phyloP scores from a whole-genome alignment of 2,888 invertebrate species.

The Pterostichus niger region DNA sequence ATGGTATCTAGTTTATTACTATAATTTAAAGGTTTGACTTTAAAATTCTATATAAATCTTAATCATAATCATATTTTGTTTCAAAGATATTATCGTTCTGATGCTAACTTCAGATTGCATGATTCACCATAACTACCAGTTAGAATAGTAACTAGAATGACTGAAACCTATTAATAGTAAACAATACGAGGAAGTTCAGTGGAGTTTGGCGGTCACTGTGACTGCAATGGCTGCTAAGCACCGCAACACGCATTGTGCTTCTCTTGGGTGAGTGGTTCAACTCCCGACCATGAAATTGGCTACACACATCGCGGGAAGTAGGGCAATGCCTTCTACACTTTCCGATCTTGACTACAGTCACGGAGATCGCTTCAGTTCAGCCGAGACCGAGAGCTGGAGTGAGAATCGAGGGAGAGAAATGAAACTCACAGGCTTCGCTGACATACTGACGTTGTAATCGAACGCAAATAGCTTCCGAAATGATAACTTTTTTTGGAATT shows the following conservation, averaged over 20 bases:
- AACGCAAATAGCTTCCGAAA: slow-evolving; percentile 15
- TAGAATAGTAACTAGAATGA: too few relatives aligned
- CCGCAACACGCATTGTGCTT: neutral
- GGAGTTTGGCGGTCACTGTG: neutral
- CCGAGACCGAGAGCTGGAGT: neutral
- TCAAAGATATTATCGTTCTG: too few relatives aligned
- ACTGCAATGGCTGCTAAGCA: neutral
- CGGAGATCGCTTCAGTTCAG: neutral
- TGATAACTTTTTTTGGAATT: neutral
- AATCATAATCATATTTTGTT: too few relatives aligned
- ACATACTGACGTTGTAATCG: slow-evolving; percentile 3
- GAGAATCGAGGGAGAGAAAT: too few relatives aligned
- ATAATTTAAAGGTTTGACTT: too few relatives aligned
- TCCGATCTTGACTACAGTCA: slow-evolving; percentile 2
- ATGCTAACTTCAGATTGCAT: too few relatives aligned
- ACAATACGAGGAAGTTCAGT: too few relatives aligned
- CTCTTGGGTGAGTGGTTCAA: slow-evolving; percentile 5
- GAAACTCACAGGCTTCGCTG: too few relatives aligned
- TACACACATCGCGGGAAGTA: slow-evolving; percentile 13
- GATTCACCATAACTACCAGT: too few relatives aligned
- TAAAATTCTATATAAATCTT: too few relatives aligned
- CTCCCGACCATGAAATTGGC: slow-evolving; percentile 27
- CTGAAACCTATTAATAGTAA: too few relatives aligned
- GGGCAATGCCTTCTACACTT: slow-evolving; percentile 23
- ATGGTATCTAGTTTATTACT: too few relatives aligned